These are phyloP conservation scores for Lochmaea capreae DNA, from an alignment of 2,888 invertebrate species.

Conservation along the genomic window DNA sequence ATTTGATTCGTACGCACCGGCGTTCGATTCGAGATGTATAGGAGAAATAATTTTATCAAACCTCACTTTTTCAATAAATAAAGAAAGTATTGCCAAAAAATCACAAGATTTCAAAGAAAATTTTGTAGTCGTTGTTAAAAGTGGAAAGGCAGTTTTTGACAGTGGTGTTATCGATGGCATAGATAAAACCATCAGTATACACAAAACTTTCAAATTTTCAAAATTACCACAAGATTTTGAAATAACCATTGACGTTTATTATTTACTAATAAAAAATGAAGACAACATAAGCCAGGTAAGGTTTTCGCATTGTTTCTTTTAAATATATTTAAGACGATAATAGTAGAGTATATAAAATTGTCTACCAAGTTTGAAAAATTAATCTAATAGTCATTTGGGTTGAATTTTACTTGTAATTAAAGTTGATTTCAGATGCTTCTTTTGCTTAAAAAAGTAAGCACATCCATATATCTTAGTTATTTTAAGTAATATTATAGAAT, in stretches of 20 bases:
- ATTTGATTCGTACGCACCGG: constrained; percentile 30
- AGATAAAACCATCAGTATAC: constrained; percentile 35
- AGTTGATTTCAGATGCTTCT: no score
- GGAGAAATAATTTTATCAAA: constrained; percentile 44
- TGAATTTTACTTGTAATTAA: no score
- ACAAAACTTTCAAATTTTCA: constrained; percentile 41
- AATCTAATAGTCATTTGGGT: no score
- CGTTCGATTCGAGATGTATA: constrained; percentile 29
- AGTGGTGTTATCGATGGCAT: constrained; percentile 43
- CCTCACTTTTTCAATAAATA: constrained; percentile 35
- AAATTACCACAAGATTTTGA: constrained; percentile 45
- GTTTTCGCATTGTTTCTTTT: not conserved
- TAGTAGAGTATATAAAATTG: no score
- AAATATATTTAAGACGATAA: no score
- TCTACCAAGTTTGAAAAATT: no score
- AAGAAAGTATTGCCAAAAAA: not conserved
- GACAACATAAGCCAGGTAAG: constrained; percentile 42
- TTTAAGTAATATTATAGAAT: no score
- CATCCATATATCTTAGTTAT: no score
- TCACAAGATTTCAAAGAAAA: constrained; percentile 38
- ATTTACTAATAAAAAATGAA: constrained; percentile 43
- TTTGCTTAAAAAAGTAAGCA: no score
- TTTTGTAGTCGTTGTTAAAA: constrained; percentile 44
- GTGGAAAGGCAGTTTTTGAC: constrained; percentile 46
- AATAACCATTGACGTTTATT: constrained; percentile 46